Conservation (phyloP, 1,140 invertebrate species). For the Phymorhynchus buccinoides region DNA sequence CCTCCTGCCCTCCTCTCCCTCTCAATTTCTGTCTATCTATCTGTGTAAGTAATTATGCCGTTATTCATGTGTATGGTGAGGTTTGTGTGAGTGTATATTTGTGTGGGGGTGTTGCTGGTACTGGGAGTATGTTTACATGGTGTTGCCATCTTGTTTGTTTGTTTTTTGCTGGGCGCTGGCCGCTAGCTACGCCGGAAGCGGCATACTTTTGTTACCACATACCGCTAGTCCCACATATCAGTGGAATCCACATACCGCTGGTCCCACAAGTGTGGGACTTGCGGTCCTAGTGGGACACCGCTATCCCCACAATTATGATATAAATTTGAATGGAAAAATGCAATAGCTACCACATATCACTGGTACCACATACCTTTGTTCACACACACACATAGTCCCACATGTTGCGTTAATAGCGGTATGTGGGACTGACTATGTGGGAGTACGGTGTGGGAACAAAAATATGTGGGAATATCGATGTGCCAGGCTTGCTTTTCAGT, state of each 20-base stretch:
- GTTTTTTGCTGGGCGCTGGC: not conserved
- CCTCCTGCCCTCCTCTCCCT: no score
- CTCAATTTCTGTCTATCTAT: not conserved
- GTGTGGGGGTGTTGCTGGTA: not conserved
- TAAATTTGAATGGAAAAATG: no score
- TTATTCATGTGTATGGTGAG: not conserved
- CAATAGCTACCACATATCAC: no score
- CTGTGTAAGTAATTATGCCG: not conserved
- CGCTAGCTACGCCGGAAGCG: not conserved
- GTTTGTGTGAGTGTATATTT: not conserved
- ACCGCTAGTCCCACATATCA: not conserved
- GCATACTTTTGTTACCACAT: not conserved
- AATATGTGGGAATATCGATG: no score
- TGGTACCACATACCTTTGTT: no score
- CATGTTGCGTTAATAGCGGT: no score
- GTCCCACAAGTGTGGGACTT: not conserved
- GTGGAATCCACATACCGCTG: not conserved
- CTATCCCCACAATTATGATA: not conserved
- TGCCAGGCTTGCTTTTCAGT: no score
- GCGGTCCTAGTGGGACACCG: not conserved
- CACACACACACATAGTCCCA: no score
- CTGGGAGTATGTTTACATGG: not conserved
- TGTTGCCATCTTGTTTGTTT: not conserved
- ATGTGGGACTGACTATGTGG: no score
- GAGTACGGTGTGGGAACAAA: no score